A percentile compares a stretch with the other conserved stretches of the same genome.
Conservation (phyloP, 2,113 vertebrate genomes). For the Conger conger region DNA sequence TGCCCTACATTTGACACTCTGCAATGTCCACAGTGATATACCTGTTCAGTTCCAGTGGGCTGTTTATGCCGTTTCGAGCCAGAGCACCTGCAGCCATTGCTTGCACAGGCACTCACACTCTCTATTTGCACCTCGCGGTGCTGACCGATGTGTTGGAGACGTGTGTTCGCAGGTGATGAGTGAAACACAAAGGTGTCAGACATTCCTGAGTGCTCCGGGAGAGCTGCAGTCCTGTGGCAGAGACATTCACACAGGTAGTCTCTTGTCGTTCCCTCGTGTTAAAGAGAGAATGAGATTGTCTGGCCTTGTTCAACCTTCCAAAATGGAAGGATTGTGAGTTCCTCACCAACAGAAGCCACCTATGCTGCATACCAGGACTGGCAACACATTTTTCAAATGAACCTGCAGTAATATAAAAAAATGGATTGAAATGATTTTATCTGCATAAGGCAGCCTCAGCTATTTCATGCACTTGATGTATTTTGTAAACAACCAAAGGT, state of each 20-base stretch:
- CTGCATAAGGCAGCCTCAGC: neutral
- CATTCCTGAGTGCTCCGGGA: slow-evolving; percentile 41
- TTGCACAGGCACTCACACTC: neutral
- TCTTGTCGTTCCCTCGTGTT: neutral
- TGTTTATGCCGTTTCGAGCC: neutral
- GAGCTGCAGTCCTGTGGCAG: neutral
- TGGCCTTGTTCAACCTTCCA: neutral
- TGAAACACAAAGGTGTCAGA: slow-evolving; percentile 47
- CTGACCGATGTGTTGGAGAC: neutral
- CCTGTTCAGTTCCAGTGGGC: neutral
- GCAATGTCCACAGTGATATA: neutral
- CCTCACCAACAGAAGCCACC: neutral
- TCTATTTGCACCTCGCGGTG: slow-evolving; percentile 13
- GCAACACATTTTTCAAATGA: neutral
- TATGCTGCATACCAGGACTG: neutral
- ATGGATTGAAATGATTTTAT: neutral
- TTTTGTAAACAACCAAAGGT: neutral
- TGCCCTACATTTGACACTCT: slow-evolving; percentile 2
- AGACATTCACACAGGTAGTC: neutral
- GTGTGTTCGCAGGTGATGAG: neutral
- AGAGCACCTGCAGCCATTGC: neutral
- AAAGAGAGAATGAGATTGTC: neutral
- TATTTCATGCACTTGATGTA: neutral
- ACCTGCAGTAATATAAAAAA: neutral
- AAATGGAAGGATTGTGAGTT: neutral